A percentile compares a stretch with the other conserved stretches of the same genome.
Evolutionary conservation across 2,113 vertebrate genomes (phyloP).

Genomic region (Barbus barbus): DNA sequence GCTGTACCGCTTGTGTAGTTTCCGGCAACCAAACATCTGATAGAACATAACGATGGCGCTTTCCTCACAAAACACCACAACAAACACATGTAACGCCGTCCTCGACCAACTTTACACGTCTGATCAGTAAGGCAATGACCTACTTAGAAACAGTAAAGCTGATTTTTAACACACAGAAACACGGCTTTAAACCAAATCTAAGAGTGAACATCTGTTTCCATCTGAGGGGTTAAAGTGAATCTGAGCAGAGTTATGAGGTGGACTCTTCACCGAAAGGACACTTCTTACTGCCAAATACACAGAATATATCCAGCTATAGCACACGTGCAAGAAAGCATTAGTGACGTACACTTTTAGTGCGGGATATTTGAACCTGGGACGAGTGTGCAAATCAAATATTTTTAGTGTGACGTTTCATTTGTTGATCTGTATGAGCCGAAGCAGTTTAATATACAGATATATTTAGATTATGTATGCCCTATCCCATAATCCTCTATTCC

Average conservation of each 20-base stretch:
- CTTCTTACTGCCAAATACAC: not conserved
- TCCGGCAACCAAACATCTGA: not conserved
- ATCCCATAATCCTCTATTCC: slow-evolving; percentile 16
- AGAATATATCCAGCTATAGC: slow-evolving; percentile 4
- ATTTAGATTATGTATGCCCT: too few species aligned
- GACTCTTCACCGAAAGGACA: slow-evolving; percentile 30
- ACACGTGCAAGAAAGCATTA: slow-evolving; percentile 24
- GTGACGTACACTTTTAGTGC: not conserved
- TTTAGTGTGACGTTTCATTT: not conserved
- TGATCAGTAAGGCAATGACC: slow-evolving; percentile 32
- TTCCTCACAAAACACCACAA: not conserved
- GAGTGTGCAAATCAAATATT: slow-evolving; percentile 30
- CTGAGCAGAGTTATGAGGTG: too few species aligned
- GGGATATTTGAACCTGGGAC: not conserved
- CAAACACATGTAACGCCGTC: not conserved
- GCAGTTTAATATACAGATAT: too few species aligned
- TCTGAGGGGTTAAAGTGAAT: not conserved
- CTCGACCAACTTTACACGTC: not conserved
- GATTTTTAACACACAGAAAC: not conserved
- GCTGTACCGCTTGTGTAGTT: not conserved
- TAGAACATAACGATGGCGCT: not conserved
- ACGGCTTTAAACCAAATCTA: not conserved
- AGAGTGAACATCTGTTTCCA: not conserved
- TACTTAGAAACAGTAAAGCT: not conserved
- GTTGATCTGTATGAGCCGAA: not conserved